Evolutionary conservation across 2,113 vertebrate genomes (phyloP), one percentile per base, ranked within the genome.

Genomic region (Chionomys nivalis): DNA sequence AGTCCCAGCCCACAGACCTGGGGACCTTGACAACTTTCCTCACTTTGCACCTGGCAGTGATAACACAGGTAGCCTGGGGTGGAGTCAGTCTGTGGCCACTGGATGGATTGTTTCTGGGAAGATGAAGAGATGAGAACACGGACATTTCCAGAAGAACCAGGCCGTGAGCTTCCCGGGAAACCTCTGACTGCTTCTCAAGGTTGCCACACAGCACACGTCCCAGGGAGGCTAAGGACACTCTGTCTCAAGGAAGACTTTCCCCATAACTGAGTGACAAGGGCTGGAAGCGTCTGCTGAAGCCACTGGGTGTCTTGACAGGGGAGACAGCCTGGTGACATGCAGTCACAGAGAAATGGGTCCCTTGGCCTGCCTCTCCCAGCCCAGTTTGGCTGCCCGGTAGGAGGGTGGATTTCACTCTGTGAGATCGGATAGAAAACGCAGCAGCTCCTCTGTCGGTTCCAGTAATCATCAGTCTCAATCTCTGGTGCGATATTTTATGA

Each of bases 381-480:
- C 28, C 16, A 1, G 4, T 3, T 76, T 13, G 39, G 26, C 0
- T 4, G 76, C 85, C n/a, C 23, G 7, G 49, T 0, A 1, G 47
- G 52, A 91, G 96, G 98, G 98, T 98, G 55, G 31, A 12, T 82
- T 94, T 87, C 49, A 17, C 94, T 90, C 0, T 0, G 42, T 31
- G 91, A 24, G 77, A 47, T 92, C 82, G 0, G 66, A 42, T 55
- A 55, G 44, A 28, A 96, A 98, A 98, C 98, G 91, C 79, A 96
- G 98, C 97, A 97, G 98, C 98, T 97, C 98, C 28, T 98, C 98
- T 98, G 98, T 98, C 98, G 97, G 98, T 98, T 98, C 95, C 97
- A 72, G 95, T 95, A 90, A 98, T 98, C 99, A 98, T 97, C 97
- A 86, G 96, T 98, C 98, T 99, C 98, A 96, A 98, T 98, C 98